Evolutionary conservation across 2,797 vertebrate species (phyloP), one percentile per base, ranked within the genome.

Genomic region (Coilia nasus): DNA sequence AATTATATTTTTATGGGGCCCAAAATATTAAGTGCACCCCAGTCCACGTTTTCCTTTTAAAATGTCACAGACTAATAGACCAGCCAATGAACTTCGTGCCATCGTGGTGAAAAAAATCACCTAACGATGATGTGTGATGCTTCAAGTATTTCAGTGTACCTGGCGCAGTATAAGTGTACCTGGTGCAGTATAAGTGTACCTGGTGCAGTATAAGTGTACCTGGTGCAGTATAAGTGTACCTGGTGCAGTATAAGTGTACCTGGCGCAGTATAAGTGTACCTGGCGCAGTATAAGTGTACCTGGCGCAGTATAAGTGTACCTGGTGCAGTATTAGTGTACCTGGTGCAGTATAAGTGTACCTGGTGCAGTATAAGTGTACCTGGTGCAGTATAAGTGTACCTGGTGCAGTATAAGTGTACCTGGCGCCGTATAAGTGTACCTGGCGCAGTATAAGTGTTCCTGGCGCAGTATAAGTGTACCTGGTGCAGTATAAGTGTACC

Each of bases 161-260:
- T 84, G 83, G 83, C 86, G 83, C 81, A 86, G 83, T 91, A 89
- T 87, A 83, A 87, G 88, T 81, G 71, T 47, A 78, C 83, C 83
- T 84, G 83, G 83, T 85, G 83, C 81, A 86, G 83, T n/a, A n/a
- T n/a, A n/a, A 41, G 50, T 81, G 71, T 47, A 78, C 83, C 83
- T 84, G 83, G 83, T 85, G 83, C 81, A 86, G 83, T n/a, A n/a
- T n/a, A n/a, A 41, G 50, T 81, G 71, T 47, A 78, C 83, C 83
- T 84, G 83, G 83, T 85, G 83, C 81, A 86, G 83, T n/a, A n/a
- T n/a, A n/a, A 41, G 50, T 81, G 71, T 47, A 78, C 83, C 83
- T 84, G 83, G 83, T 85, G 83, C 81, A 86, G 83, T n/a, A n/a
- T n/a, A n/a, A 41, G 50, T 81, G 71, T 47, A 78, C 83, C 83